Percentiles rank a stretch among this genome's conserved stretches.
Evolutionary conservation across 2,888 invertebrate genomes (phyloP).

Genomic region (Xestia c-nigrum): DNA sequence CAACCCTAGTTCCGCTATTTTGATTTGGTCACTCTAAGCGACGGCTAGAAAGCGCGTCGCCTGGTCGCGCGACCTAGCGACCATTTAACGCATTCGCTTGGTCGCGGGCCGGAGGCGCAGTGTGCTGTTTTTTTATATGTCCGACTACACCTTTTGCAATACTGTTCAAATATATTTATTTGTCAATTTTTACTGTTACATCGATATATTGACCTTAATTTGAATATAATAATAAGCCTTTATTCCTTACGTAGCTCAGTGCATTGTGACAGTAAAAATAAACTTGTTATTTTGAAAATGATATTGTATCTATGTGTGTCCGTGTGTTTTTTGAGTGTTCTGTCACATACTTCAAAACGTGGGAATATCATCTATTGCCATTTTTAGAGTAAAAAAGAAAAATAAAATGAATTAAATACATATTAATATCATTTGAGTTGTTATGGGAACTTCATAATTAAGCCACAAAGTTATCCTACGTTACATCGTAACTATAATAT

Average conservation of each 20-base stretch:
- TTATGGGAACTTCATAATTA: constrained; percentile 9
- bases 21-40: constrained; percentile 22
- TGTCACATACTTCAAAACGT: constrained; percentile 10
- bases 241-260: background rate
- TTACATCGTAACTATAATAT: constrained; percentile 4
- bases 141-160: background rate
- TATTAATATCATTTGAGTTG: background rate
- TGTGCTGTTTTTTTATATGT: background rate
- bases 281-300: background rate
- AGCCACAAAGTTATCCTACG: constrained; percentile 2
- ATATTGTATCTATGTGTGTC: constrained; percentile 6
- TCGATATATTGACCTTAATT: background rate
- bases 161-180: background rate
- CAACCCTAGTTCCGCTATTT: constrained; percentile 26
- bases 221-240: background rate
- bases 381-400: constrained; percentile 8
- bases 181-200: constrained; percentile 3
- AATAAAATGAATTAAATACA: background rate
- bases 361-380: constrained; percentile 14
- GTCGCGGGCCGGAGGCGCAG: constrained; percentile 16
- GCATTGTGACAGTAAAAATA: constrained; percentile 25
- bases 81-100: constrained; percentile 43
- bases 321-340: constrained; percentile 27
- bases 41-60: constrained; percentile 8
- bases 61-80: constrained; percentile 27